phyloP scores from a whole-genome alignment of 2,113 vertebrate genomes.

The Henicopernis longicauda region DNA sequence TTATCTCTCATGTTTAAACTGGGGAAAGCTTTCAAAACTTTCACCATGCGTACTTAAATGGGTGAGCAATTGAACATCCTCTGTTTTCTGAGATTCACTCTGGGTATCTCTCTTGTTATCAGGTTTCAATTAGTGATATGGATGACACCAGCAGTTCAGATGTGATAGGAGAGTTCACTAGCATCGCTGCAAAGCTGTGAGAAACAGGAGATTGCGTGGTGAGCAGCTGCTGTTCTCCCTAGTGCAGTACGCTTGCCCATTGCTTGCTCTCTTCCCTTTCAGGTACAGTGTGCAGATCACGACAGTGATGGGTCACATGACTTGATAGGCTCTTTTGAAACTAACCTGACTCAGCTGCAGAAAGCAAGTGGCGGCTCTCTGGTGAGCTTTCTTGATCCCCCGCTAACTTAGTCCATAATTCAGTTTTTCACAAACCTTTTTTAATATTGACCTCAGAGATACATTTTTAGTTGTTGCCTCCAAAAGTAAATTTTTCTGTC shows the following conservation, averaged over 20 bases:
- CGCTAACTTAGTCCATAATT: not conserved
- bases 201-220: constrained; percentile 19
- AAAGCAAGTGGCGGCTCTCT: constrained; percentile 64
- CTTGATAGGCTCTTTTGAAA: constrained; percentile 87
- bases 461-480: not conserved
- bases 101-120: constrained; percentile 14
- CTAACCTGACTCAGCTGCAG: constrained; percentile 80
- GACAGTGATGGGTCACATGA: constrained; percentile 90
- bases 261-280: not conserved
- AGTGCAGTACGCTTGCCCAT: not conserved
- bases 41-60: not conserved
- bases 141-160: constrained; percentile 39
- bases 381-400: constrained; percentile 69
- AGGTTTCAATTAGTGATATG: constrained; percentile 58
- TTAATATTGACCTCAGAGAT: not conserved
- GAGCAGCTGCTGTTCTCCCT: not conserved
- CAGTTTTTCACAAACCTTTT: not conserved
- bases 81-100: not conserved
- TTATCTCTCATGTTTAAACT: not conserved
- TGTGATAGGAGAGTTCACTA: constrained; percentile 44
- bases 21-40: not conserved
- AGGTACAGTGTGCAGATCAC: constrained; percentile 87
- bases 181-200: not conserved
- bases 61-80: not conserved
- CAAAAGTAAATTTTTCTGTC: not conserved